Evolutionary conservation across 1,140 invertebrate species (phyloP).

Genomic region (Conopomorpha cramerella): DNA sequence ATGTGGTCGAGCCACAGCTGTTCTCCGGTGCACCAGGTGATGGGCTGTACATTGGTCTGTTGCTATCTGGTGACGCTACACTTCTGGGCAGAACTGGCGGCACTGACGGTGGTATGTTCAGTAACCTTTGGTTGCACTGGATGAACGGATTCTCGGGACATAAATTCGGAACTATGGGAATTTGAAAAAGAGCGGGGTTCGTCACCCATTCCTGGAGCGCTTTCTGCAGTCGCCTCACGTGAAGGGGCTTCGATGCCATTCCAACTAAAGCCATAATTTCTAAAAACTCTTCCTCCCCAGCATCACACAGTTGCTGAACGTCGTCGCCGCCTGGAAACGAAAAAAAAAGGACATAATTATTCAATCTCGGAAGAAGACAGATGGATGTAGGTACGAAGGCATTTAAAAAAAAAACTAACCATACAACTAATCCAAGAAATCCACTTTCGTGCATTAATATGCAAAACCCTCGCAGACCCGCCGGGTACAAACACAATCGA

Average conservation of each 20-base stretch:
- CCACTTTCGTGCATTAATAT: slow-evolving; percentile 19
- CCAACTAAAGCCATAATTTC: slow-evolving; percentile 99
- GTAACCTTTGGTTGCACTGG: slow-evolving; percentile 46
- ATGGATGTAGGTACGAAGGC: too few species aligned
- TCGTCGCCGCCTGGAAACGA: slow-evolving; percentile 89
- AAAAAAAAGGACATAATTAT: slow-evolving; percentile 2
- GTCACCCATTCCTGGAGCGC: slow-evolving; percentile 95
- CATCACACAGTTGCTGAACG: slow-evolving; percentile 96
- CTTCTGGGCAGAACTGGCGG: slow-evolving; percentile 33
- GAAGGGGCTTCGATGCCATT: slow-evolving; percentile 97
- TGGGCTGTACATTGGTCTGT: slow-evolving; percentile 59
- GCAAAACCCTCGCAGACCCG: slow-evolving; percentile 14
- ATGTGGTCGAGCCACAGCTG: slow-evolving; percentile 43
- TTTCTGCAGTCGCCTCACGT: slow-evolving; percentile 96
- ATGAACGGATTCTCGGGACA: slow-evolving; percentile 50
- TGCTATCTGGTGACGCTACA: slow-evolving; percentile 51
- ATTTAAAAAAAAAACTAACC: slow-evolving; percentile 14
- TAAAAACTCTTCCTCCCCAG: slow-evolving; percentile 96
- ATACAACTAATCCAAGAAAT: slow-evolving; percentile 7
- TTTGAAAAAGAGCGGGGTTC: slow-evolving; percentile 84
- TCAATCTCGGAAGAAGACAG: too few species aligned
- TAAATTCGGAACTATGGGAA: slow-evolving; percentile 61
- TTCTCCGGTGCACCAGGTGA: slow-evolving; percentile 56
- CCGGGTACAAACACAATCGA: too few species aligned
- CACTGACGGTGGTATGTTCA: slow-evolving; percentile 30